These are phyloP conservation scores for Ooceraea biroi DNA, from an alignment of 1,140 invertebrate species.

Conservation along the genomic window DNA sequence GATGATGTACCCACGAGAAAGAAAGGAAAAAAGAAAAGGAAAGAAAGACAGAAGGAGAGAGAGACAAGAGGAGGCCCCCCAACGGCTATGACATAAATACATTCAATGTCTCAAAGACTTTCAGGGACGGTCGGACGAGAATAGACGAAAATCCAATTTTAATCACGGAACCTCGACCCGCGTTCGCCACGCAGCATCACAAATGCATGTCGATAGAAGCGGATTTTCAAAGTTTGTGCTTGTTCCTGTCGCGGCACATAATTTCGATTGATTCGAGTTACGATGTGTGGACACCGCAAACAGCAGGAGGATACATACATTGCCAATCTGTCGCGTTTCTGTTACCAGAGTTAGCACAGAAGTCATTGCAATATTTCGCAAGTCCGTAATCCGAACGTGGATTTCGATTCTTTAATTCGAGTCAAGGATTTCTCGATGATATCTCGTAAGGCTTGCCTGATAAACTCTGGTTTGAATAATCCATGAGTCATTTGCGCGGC, in stretches of 20 bases:
- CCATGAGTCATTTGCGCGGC: constrained; percentile 24
- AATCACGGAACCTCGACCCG: constrained; percentile 71
- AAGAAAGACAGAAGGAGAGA: neutral
- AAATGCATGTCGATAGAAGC: constrained; percentile 35
- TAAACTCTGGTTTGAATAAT: neutral
- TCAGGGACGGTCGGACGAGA: constrained; percentile 70
- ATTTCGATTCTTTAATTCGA: too few species aligned
- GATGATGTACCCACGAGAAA: constrained; percentile 3
- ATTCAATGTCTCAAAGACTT: constrained; percentile 66
- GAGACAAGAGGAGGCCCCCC: neutral
- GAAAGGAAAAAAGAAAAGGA: neutral
- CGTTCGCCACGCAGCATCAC: constrained; percentile 11
- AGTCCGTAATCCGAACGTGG: too few species aligned
- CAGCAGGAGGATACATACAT: neutral
- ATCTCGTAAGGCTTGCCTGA: too few species aligned
- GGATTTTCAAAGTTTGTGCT: constrained; percentile 30
- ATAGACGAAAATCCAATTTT: constrained; percentile 78
- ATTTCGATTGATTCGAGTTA: constrained; percentile 22
- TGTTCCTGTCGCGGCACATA: neutral
- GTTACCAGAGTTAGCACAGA: too few species aligned
- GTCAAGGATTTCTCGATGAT: too few species aligned
- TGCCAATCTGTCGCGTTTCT: too few species aligned
- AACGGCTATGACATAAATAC: constrained; percentile 64
- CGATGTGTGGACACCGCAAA: neutral
- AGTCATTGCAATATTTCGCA: too few species aligned